These are phyloP conservation scores for Drosophila hydei DNA, from an alignment of 1,140 invertebrate species.

Conservation along the genomic window DNA sequence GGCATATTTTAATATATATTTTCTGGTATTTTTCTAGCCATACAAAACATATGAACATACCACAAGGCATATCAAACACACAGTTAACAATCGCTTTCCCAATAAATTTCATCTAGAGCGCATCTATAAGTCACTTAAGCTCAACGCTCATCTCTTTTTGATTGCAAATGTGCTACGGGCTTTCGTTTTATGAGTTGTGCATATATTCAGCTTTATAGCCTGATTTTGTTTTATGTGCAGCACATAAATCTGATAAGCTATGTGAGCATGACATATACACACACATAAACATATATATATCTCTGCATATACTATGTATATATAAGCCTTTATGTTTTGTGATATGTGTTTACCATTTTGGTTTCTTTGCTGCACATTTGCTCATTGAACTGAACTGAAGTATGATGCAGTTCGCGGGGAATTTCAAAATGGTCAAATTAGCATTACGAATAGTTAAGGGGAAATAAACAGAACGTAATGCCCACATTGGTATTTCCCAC, in stretches of 20 bases:
- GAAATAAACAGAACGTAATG: conserved; percentile 9
- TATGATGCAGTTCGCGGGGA: conserved; percentile 5
- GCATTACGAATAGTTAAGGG: conserved; percentile 42
- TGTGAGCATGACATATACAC: conserved; percentile 9
- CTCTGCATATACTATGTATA: conserved; percentile 10
- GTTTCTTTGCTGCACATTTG: conserved; percentile 21
- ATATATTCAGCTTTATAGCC: conserved; percentile 33
- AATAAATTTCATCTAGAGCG: conserved; percentile 4
- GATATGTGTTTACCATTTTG: conserved; percentile 7
- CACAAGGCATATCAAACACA: background rate
- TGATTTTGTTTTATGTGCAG: conserved; percentile 48
- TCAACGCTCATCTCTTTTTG: conserved; percentile 1
- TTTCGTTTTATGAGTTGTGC: conserved; percentile 45
- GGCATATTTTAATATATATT: too few species aligned
- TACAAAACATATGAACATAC: too few species aligned
- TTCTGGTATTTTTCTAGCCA: too few species aligned
- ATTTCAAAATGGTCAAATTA: conserved; percentile 53
- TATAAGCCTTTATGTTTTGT: background rate
- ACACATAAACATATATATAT: conserved; percentile 1
- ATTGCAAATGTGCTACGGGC: conserved; percentile 1
- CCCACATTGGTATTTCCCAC: conserved; percentile 68
- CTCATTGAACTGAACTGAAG: conserved; percentile 13
- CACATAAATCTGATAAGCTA: conserved; percentile 26
- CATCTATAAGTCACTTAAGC: background rate
- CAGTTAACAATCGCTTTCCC: too few species aligned